Conservation (phyloP, 1,140 invertebrate species). For the Hypsibius dujardini region DNA sequence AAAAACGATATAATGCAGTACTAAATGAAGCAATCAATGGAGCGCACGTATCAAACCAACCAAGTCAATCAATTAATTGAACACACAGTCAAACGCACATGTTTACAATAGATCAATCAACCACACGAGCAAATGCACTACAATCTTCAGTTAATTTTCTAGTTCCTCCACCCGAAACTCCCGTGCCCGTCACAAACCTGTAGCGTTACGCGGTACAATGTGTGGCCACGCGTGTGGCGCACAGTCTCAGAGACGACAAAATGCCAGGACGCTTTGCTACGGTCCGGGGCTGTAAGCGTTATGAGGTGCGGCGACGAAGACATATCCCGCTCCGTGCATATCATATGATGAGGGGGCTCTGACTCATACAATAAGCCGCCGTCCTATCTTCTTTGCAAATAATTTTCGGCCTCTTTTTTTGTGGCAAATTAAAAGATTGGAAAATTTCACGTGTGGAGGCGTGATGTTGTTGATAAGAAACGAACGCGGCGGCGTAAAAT, state of each 20-base stretch:
- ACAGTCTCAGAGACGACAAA: constrained; percentile 6
- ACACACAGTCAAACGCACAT: too few relatives aligned
- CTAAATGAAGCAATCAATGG: too few relatives aligned
- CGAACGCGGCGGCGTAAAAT: background rate
- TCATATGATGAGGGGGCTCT: too few relatives aligned
- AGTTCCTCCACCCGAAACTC: background rate
- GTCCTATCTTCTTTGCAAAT: background rate
- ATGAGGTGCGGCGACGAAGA: too few relatives aligned
- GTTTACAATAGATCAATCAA: background rate
- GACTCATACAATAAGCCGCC: background rate
- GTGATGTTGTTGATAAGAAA: background rate
- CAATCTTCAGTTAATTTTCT: background rate
- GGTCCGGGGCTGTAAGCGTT: background rate
- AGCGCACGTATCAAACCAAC: too few relatives aligned
- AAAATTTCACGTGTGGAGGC: background rate
- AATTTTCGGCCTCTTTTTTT: too few relatives aligned
- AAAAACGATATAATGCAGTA: too few relatives aligned
- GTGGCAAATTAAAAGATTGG: too few relatives aligned
- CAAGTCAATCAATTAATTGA: too few relatives aligned
- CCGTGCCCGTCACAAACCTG: constrained; percentile 1
- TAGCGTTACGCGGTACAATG: background rate
- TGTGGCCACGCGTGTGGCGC: background rate
- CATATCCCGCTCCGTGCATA: too few relatives aligned
- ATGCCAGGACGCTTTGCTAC: constrained; percentile 11
- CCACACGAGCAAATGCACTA: background rate